Conservation (phyloP, 2,888 invertebrate species). For the Sinotaia quadrata region DNA sequence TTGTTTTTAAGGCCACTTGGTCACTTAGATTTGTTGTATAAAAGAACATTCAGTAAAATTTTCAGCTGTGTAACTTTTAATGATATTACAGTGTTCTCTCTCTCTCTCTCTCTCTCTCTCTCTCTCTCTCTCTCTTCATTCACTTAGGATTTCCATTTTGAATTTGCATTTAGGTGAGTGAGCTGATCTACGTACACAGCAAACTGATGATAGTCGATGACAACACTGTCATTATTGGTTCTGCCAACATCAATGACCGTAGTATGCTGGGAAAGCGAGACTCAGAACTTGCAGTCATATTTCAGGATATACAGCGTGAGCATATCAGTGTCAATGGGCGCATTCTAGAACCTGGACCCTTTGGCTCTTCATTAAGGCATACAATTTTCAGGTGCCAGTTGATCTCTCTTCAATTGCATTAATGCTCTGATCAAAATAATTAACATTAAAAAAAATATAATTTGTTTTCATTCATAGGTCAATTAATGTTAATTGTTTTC, state of each 20-base stretch:
- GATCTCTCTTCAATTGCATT: not conserved
- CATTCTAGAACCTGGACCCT: conserved; percentile 86
- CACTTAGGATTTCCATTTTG: not conserved
- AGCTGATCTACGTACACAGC: conserved; percentile 97
- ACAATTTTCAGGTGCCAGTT: conserved; percentile 83
- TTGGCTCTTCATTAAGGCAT: conserved; percentile 87
- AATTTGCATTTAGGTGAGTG: conserved; percentile 79
- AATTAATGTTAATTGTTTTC: too few relatives aligned
- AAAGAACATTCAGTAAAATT: too few relatives aligned
- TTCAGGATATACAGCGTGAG: conserved; percentile 78
- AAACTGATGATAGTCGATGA: conserved; percentile 97
- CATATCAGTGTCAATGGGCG: conserved; percentile 83
- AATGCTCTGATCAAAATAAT: too few relatives aligned
- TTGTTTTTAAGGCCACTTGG: too few relatives aligned
- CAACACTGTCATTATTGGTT: conserved; percentile 91
- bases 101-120: not conserved
- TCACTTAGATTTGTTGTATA: too few relatives aligned
- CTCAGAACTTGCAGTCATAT: conserved; percentile 88
- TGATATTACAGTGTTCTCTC: too few relatives aligned
- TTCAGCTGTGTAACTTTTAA: conserved; percentile 11
- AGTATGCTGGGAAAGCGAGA: conserved; percentile 95
- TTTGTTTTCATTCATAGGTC: not conserved
- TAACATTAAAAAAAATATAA: too few relatives aligned
- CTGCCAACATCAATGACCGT: conserved; percentile 97
- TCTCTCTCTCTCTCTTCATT: not conserved